These are phyloP conservation scores for Campoplex capitator DNA, from an alignment of 2,888 invertebrate species.

Conservation along the genomic window DNA sequence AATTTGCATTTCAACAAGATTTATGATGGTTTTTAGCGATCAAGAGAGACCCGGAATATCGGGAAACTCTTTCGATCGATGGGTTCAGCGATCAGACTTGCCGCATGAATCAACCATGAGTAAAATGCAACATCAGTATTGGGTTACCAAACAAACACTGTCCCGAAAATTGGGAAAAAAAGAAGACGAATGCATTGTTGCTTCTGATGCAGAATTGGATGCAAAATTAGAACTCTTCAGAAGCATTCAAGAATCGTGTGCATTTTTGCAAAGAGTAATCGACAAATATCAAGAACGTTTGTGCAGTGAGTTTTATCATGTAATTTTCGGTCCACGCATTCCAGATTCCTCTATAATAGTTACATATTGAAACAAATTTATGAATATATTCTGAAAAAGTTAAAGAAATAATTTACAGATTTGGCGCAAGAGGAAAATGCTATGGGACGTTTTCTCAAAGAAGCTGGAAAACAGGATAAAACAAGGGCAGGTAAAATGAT, in stretches of 20 bases:
- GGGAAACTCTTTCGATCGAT: slow-evolving; percentile 85
- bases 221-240: slow-evolving; percentile 97
- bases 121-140: slow-evolving; percentile 97
- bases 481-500: slow-evolving; percentile 94
- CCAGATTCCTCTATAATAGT: neutral
- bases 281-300: slow-evolving; percentile 97
- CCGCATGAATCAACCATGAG: slow-evolving; percentile 85
- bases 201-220: slow-evolving; percentile 98
- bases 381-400: neutral
- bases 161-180: slow-evolving; percentile 97
- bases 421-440: slow-evolving; percentile 98
- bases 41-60: slow-evolving; percentile 79
- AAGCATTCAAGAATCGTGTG: slow-evolving; percentile 96
- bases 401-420: slow-evolving; percentile 83
- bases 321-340: neutral
- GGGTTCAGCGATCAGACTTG: slow-evolving; percentile 85
- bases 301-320: slow-evolving; percentile 87
- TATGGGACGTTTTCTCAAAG: slow-evolving; percentile 97
- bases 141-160: slow-evolving; percentile 98
- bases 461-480: slow-evolving; percentile 94
- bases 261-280: slow-evolving; percentile 93
- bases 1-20: neutral
- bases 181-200: slow-evolving; percentile 98
- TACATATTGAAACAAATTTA: neutral
- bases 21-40: slow-evolving; percentile 73